Percentiles rank a stretch among this genome's conserved stretches.
phyloP scores from a whole-genome alignment of 2,888 invertebrate species.

The Zygaena filipendulae region DNA sequence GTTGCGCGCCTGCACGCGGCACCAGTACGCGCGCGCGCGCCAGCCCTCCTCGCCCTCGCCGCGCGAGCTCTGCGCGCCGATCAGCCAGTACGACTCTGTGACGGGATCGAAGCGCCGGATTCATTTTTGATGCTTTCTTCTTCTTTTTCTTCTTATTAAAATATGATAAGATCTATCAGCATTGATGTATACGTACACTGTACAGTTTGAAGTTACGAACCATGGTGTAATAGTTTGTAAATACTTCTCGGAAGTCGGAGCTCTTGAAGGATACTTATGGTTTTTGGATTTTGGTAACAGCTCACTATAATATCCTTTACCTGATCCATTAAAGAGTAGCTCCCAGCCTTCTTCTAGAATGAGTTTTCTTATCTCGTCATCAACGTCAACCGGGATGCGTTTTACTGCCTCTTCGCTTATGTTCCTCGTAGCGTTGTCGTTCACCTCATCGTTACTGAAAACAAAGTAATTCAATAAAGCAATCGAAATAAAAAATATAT shows the following conservation, averaged over 20 bases:
- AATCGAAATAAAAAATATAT: neutral
- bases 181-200: too few relatives aligned
- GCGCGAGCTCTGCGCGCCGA: conserved; percentile 81
- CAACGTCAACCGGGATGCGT: conserved; percentile 37
- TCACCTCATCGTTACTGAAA: conserved; percentile 17
- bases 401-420: conserved; percentile 34
- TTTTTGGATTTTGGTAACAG: too few relatives aligned
- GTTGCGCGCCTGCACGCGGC: conserved; percentile 84
- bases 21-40: too few relatives aligned
- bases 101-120: too few relatives aligned
- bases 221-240: too few relatives aligned
- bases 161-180: too few relatives aligned
- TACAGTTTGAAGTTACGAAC: too few relatives aligned
- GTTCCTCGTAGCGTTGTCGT: conserved; percentile 37
- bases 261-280: too few relatives aligned
- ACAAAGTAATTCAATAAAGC: neutral
- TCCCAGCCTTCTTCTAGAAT: conserved; percentile 66
- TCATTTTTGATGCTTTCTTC: too few relatives aligned
- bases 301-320: conserved; percentile 37
- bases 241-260: too few relatives aligned
- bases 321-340: conserved; percentile 79
- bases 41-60: conserved; percentile 77
- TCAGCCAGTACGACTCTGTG: conserved; percentile 82
- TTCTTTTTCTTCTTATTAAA: too few relatives aligned
- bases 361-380: conserved; percentile 39